Conservation (phyloP, 2,888 invertebrate species). For the Pristionchus fissidentatus region DNA sequence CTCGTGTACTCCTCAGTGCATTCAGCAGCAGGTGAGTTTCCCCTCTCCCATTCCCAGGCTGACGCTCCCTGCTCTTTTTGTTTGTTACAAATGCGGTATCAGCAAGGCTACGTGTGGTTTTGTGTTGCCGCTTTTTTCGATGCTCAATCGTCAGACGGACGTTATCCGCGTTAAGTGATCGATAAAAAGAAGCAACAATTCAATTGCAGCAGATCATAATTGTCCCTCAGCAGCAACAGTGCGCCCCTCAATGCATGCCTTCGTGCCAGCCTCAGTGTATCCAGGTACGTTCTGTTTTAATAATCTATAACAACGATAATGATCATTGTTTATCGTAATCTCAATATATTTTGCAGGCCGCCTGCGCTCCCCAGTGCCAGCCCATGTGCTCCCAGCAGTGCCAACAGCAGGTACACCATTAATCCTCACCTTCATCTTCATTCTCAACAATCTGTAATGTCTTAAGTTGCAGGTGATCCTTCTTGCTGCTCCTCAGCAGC, state of each 20-base stretch:
- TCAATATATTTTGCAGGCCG: neutral
- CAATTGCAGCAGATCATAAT: conserved; percentile 28
- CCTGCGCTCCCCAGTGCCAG: conserved; percentile 51
- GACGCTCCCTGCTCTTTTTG: neutral
- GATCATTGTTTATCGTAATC: neutral
- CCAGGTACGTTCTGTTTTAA: conserved; percentile 39
- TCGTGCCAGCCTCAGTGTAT: conserved; percentile 48
- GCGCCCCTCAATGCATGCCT: conserved; percentile 55
- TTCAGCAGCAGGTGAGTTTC: conserved; percentile 51
- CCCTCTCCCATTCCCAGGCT: neutral
- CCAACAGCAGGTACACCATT: conserved; percentile 2
- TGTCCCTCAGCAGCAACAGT: conserved; percentile 59
- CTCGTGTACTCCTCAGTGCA: conserved; percentile 58
- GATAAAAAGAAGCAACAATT: too few species aligned
- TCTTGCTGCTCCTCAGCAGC: conserved; percentile 53
- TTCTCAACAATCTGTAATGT: neutral
- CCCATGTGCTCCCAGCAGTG: conserved; percentile 48
- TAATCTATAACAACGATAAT: neutral
- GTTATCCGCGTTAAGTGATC: too few species aligned
- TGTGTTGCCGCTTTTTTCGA: too few species aligned
- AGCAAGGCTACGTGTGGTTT: too few species aligned
- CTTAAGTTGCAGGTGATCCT: conserved; percentile 38
- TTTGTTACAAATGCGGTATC: too few species aligned
- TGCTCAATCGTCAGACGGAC: too few species aligned
- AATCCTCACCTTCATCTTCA: too few species aligned